phyloP scores from a whole-genome alignment of 2,113 vertebrate species.

The Centropus unirufus region DNA sequence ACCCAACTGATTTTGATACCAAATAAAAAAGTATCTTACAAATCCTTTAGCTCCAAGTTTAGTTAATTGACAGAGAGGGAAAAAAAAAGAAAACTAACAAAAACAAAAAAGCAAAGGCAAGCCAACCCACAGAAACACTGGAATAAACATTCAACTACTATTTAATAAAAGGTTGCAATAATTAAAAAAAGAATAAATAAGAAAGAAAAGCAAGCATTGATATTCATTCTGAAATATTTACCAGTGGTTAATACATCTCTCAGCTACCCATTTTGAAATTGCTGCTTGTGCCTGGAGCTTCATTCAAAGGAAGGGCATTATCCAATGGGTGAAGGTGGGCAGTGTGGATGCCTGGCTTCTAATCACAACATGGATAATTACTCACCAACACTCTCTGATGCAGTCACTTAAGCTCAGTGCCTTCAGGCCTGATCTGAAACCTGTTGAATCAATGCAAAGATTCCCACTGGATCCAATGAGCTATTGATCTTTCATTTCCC shows the following conservation, averaged over 20 bases:
- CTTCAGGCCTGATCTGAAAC: conserved; percentile 29
- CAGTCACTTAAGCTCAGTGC: conserved; percentile 47
- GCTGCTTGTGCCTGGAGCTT: neutral
- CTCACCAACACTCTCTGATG: conserved; percentile 46
- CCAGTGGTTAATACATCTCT: neutral
- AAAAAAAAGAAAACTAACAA: neutral
- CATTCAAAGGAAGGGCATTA: neutral
- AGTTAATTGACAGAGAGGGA: neutral
- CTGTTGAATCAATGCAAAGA: conserved; percentile 36
- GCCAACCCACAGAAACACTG: neutral
- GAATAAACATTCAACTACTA: neutral
- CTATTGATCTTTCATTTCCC: conserved; percentile 22
- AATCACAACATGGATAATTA: conserved; percentile 53
- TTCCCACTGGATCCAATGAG: conserved; percentile 9
- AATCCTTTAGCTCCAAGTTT: neutral
- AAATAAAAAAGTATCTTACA: neutral
- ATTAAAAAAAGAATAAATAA: neutral
- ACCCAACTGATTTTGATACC: neutral
- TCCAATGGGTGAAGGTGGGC: neutral
- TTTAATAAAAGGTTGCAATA: neutral
- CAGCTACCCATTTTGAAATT: neutral
- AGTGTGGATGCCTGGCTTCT: neutral
- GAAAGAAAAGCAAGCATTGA: neutral
- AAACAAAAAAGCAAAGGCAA: neutral
- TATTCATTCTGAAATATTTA: neutral